Conservation (phyloP, 2,797 vertebrate species). For the Halcyon leucocephala region DNA sequence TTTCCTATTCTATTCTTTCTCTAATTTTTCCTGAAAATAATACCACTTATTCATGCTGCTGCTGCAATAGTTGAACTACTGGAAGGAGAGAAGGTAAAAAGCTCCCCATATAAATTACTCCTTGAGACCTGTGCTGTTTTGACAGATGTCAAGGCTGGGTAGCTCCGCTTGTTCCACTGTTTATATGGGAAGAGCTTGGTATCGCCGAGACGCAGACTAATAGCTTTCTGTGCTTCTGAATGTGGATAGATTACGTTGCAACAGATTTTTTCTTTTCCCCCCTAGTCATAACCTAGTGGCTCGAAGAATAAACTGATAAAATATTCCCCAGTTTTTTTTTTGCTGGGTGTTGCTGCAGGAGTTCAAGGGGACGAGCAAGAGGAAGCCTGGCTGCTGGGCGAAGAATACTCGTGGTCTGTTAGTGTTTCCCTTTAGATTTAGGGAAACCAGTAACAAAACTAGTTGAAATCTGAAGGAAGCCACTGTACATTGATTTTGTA, state of each 20-base stretch:
- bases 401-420: rapidly evolving
- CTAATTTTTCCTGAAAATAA: constrained; percentile 13
- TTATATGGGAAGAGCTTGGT: neutral
- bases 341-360: neutral
- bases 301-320: neutral
- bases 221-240: neutral
- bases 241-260: neutral
- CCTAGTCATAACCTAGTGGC: neutral
- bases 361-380: neutral
- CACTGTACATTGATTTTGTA: neutral
- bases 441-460: neutral
- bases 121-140: constrained; percentile 2
- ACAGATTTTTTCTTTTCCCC: rapidly evolving
- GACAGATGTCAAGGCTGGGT: constrained; percentile 27
- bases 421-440: neutral
- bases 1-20: neutral
- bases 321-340: neutral
- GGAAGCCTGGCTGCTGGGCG: neutral
- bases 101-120: neutral
- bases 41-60: neutral
- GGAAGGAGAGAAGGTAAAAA: neutral
- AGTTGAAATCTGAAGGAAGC: neutral
- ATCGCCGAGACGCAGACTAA: neutral
- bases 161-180: neutral
- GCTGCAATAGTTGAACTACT: constrained; percentile 4